phyloP scores from a whole-genome alignment of 2,888 invertebrate genomes.

The Bombyx huttoni region DNA sequence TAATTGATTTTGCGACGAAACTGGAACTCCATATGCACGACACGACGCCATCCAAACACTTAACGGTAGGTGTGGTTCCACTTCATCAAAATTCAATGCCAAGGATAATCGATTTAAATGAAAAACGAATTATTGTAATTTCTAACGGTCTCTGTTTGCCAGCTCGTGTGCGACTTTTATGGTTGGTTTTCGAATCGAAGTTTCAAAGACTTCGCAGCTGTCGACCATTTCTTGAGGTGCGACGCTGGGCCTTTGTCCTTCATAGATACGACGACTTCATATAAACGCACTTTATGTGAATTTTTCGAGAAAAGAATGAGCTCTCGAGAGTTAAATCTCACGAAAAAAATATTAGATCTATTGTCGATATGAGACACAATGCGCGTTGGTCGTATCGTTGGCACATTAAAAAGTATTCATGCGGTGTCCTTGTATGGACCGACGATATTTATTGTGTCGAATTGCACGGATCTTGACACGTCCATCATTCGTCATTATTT shows the following conservation, averaged over 20 bases:
- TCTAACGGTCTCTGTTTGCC: slow-evolving; percentile 54
- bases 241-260: slow-evolving; percentile 55
- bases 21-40: slow-evolving; percentile 28
- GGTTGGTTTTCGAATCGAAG: slow-evolving; percentile 39
- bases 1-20: slow-evolving; percentile 38
- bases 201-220: slow-evolving; percentile 58
- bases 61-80: slow-evolving; percentile 55
- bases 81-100: slow-evolving; percentile 37
- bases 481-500: slow-evolving; percentile 48
- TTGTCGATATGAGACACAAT: slow-evolving; percentile 53
- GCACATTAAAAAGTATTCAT: slow-evolving; percentile 72
- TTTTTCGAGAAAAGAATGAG: slow-evolving; percentile 50
- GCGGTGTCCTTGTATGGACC: slow-evolving; percentile 60
- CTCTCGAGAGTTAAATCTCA: slow-evolving; percentile 58
- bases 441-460: slow-evolving; percentile 40
- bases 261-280: slow-evolving; percentile 66
- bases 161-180: slow-evolving; percentile 51
- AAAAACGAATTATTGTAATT: slow-evolving; percentile 47
- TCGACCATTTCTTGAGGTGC: slow-evolving; percentile 52
- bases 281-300: slow-evolving; percentile 69
- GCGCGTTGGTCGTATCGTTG: slow-evolving; percentile 65
- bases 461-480: slow-evolving; percentile 59
- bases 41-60: slow-evolving; percentile 30
- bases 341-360: slow-evolving; percentile 46
- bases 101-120: slow-evolving; percentile 42